Evolutionary conservation across 37 sponge, comb jelly and placozoan genomes (phyloP).

Genomic region (Tethya wilhelma): DNA sequence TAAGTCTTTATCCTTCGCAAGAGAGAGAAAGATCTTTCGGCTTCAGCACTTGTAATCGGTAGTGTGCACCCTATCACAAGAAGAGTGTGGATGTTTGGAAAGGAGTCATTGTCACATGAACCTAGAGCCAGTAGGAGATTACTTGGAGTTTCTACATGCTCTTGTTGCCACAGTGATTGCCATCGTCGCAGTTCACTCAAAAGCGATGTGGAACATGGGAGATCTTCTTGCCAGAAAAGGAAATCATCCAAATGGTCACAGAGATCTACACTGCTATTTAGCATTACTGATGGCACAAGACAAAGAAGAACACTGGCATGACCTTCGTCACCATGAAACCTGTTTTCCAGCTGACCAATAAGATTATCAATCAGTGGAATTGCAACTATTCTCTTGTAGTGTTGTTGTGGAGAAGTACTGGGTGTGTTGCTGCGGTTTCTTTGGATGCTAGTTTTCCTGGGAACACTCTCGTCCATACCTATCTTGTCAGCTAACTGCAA

Average conservation of each 20-base stretch:
- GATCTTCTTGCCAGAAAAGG: slow-evolving; percentile 19
- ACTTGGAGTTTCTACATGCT: not conserved
- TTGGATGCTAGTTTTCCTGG: slow-evolving; percentile 41
- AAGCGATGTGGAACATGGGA: slow-evolving; percentile 46
- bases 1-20: too few species aligned
- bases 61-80: slow-evolving; percentile 53
- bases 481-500: slow-evolving; percentile 34
- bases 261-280: not conserved
- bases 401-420: slow-evolving; percentile 17
- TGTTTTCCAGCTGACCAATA: slow-evolving; percentile 19
- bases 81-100: slow-evolving; percentile 50
- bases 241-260: slow-evolving; percentile 4
- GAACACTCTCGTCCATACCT: slow-evolving; percentile 26
- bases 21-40: slow-evolving; percentile 29
- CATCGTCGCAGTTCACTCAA: slow-evolving; percentile 38
- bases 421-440: too few species aligned
- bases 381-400: slow-evolving; percentile 40
- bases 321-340: slow-evolving; percentile 22
- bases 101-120: slow-evolving; percentile 40
- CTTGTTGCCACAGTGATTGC: slow-evolving; percentile 30
- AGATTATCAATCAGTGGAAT: slow-evolving; percentile 61
- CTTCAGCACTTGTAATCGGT: slow-evolving; percentile 64
- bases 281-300: slow-evolving; percentile 21
- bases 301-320: slow-evolving; percentile 41
- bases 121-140: slow-evolving; percentile 35